Evolutionary conservation across 2,888 invertebrate genomes (phyloP).

Genomic region (Cenopis cana): DNA sequence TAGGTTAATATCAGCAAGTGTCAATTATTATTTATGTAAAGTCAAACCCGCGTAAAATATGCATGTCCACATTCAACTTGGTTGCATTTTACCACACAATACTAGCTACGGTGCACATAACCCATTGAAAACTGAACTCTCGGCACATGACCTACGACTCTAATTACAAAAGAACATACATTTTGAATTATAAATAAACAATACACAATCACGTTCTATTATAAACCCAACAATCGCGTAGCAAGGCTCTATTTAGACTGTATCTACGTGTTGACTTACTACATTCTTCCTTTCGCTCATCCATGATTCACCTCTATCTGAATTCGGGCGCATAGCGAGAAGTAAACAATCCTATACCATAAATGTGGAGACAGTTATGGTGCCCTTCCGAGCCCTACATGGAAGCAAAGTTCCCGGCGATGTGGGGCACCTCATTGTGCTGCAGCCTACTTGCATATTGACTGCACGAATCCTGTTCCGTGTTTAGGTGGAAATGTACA

Average conservation of each 20-base stretch:
- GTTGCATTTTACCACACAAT: background rate
- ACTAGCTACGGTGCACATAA: background rate
- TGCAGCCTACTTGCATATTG: slow-evolving; percentile 29
- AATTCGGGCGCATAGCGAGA: slow-evolving; percentile 24
- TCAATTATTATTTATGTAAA: background rate
- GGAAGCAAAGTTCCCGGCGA: slow-evolving; percentile 25
- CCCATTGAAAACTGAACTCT: background rate
- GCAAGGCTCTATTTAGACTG: background rate
- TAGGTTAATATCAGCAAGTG: background rate
- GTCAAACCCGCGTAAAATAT: background rate
- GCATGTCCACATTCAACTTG: background rate
- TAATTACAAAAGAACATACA: background rate
- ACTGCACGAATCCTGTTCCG: slow-evolving; percentile 12
- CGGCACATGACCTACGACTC: background rate
- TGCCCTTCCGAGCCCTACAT: slow-evolving; percentile 32
- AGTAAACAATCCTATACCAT: slow-evolving; percentile 36
- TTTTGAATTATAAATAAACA: background rate
- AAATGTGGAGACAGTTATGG: slow-evolving; percentile 31
- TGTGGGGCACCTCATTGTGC: slow-evolving; percentile 26
- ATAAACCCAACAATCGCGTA: background rate
- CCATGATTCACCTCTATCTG: slow-evolving; percentile 26
- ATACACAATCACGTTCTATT: background rate
- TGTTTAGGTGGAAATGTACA: slow-evolving; percentile 11
- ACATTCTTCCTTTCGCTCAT: background rate
- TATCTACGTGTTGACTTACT: slow-evolving; percentile 3